These are phyloP conservation scores for Pituophis catenifer DNA, from an alignment of 2,113 vertebrate genomes.

Conservation along the genomic window DNA sequence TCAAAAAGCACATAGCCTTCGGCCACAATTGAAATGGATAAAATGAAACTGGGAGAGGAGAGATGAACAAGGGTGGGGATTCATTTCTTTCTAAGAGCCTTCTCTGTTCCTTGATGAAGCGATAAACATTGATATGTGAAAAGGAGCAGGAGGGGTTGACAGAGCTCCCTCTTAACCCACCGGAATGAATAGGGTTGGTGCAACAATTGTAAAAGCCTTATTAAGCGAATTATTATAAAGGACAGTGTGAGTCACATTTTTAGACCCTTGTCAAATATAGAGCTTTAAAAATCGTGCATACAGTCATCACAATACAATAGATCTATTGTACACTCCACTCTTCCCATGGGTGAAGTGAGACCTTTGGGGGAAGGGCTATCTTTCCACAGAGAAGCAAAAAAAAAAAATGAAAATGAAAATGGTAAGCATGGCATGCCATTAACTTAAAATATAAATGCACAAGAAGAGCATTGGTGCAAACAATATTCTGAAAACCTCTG, in stretches of 20 bases:
- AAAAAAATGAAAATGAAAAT: background rate
- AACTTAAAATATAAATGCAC: background rate
- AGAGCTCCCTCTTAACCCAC: background rate
- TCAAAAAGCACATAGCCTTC: slow-evolving; percentile 21
- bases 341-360: background rate
- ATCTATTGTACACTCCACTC: background rate
- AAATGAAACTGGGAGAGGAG: slow-evolving; percentile 4
- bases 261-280: background rate
- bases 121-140: slow-evolving; percentile 21
- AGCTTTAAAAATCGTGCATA: background rate
- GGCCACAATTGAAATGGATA: slow-evolving; percentile 26
- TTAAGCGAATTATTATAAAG: slow-evolving; percentile 15
- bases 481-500: background rate
- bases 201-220: background rate
- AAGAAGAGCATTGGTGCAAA: background rate
- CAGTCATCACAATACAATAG: background rate
- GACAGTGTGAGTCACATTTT: background rate
- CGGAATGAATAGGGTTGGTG: slow-evolving; percentile 23
- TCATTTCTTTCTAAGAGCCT: background rate
- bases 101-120: slow-evolving; percentile 5
- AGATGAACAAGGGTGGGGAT: slow-evolving; percentile 3
- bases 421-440: background rate
- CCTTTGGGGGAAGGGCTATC: background rate
- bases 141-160: slow-evolving; percentile 17
- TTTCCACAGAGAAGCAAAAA: background rate